Evolutionary conservation across 1,140 invertebrate species (phyloP), one percentile per base, ranked within the genome.

Genomic region (Copidosoma floridanum): DNA sequence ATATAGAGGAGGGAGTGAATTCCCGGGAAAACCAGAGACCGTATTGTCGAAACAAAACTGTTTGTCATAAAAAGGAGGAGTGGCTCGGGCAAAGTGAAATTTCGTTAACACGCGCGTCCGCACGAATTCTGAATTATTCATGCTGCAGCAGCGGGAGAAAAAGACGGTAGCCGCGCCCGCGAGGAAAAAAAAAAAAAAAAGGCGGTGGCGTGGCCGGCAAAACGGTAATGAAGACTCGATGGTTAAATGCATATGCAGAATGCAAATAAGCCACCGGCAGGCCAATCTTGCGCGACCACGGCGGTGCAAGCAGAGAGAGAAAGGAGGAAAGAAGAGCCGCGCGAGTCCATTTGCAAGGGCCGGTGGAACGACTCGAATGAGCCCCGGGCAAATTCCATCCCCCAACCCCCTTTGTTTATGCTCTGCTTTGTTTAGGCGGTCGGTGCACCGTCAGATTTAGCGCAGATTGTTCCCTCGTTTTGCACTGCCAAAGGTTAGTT

Each of bases 201-300:
- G n/a, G 20, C 48, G 29, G 26, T 16, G n/a, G 20, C 12, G 21
- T 6, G 6, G 29, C 6, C 29, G 29, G 29, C 29, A 53, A 61
- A 61, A 52, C 38, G 58, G 26, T 53, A 46, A 61, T 44, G 48
- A 55, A 47, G 40, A 26, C 41, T 12, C 24, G 38, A 59, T n/a
- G 12, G 32, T 26, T 3, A n/a, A 51, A 51, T 59, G 53, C 44
- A 57, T 32, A 47, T 41, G 53, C 37, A 52, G 16, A 23, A 46
- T 56, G 40, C 41, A 56, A 56, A 56, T 32, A 12, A 6, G 29
- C 29, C n/a, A n/a, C n/a, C n/a, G n/a, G n/a, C 29, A 6, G 12
- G 29, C 0, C 29, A 32, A 32, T 32, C 29, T 32, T 32, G 6
- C 12, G 12, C n/a, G n/a, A n/a, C n/a, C n/a, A n/a, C n/a, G n/a